phyloP scores from a whole-genome alignment of 2,113 vertebrate genomes.

The Pavo muticus region DNA sequence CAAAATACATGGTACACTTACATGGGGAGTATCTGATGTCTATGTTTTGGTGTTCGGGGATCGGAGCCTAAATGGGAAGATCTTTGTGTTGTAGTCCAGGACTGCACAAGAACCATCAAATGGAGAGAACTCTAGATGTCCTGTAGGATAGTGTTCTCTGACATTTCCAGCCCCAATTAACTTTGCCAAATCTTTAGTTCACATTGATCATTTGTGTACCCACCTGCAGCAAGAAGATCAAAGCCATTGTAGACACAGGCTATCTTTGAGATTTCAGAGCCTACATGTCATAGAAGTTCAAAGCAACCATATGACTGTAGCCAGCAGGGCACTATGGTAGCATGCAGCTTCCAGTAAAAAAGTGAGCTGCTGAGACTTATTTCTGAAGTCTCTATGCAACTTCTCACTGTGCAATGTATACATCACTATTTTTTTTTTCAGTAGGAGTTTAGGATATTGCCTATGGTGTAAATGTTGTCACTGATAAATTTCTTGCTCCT shows the following conservation, averaged over 20 bases:
- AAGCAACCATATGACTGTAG: accelerated
- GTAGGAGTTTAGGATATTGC: not conserved
- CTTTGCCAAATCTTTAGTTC: not conserved
- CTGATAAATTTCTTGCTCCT: not conserved
- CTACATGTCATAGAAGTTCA: not conserved
- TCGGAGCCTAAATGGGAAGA: not conserved
- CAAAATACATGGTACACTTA: not conserved
- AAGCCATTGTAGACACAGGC: not conserved
- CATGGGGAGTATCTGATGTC: not conserved
- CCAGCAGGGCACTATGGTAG: not conserved
- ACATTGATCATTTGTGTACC: not conserved
- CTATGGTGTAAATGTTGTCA: not conserved
- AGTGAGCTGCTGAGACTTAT: not conserved
- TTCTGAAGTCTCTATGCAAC: not conserved
- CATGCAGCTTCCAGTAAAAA: not conserved
- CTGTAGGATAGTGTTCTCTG: not conserved
- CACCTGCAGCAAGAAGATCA: not conserved
- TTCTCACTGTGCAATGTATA: not conserved
- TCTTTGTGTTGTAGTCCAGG: not conserved
- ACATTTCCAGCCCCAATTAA: not conserved
- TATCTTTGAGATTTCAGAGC: not conserved
- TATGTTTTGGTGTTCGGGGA: not conserved
- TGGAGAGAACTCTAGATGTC: not conserved
- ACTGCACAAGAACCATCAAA: not conserved
- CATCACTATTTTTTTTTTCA: not conserved